Base-by-base conservation (phyloP, 2,797 vertebrate genomes). In the Thunnus albacares region DNA sequence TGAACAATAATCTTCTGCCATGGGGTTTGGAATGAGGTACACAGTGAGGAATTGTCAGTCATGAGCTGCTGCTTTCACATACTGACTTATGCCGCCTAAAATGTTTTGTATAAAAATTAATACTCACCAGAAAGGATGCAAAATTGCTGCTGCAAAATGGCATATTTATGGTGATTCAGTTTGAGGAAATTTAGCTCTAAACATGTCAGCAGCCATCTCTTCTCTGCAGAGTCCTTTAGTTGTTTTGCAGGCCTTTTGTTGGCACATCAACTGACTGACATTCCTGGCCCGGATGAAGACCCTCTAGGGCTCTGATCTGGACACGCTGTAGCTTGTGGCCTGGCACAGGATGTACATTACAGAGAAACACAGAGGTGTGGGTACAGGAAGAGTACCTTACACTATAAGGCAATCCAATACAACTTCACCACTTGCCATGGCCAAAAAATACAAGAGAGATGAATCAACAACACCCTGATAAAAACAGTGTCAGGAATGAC, bases 311-410 rank as follows among this genome's bases (percentile, higher is more conserved):
- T 79, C 52, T 4, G 80, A 63, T 73, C 1, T 58, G 56, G 41
- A 88, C 84, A 78, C 13, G 53, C 72, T 76, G 76, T 3, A 60
- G 84, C 81, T 62, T 88, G 89, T 83, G 76, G 70, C 47, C 70
- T 13, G 2, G 49, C 52, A 75, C 15, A 57, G 43, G 38, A 22
- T 57, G 51, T 56, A 55, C 55, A 67, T 28, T 52, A 35, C 3
- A 41, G 41, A 73, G 12, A 22, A 30, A 64, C 11, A 47, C 24
- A 20, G 7, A 62, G 45, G 81, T 8, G 24, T 53, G 41, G 6
- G 15, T 58, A 14, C 14, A 70, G 51, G 67, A 64, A 61, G 10
- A 38, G 8, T 3, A 12, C 18, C 15, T 51, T 43, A 38, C 22
- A 3, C 63, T 47, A 52, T 17, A 22, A 55, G n/a, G 13, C 17